A percentile compares a stretch with the other conserved stretches of the same genome.
Conservation (phyloP, 2,113 vertebrate species). For the Hiodon alosoides region DNA sequence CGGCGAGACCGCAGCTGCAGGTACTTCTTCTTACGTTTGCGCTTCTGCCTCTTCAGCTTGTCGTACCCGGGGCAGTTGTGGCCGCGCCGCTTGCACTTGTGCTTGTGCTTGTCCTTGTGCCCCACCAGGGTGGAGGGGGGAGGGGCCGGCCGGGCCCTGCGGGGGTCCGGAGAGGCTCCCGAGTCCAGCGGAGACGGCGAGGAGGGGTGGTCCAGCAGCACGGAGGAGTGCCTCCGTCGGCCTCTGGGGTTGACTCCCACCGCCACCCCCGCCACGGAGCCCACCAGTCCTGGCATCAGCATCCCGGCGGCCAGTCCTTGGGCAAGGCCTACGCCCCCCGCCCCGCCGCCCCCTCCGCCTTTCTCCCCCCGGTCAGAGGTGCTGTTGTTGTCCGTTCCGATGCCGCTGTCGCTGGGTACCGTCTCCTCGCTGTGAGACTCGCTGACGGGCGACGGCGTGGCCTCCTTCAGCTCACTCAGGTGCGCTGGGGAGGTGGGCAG, state of each 20-base stretch:
- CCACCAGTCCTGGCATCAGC: conserved; percentile 74
- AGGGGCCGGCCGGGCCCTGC: conserved; percentile 58
- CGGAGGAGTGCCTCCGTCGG: conserved; percentile 73
- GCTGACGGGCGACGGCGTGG: conserved; percentile 92
- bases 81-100: conserved; percentile 89
- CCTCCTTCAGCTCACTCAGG: conserved; percentile 90
- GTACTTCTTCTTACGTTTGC: conserved; percentile 98
- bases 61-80: conserved; percentile 90
- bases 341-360: conserved; percentile 52
- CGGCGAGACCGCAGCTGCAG: conserved; percentile 76
- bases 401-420: conserved; percentile 92
- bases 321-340: conserved; percentile 46
- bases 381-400: conserved; percentile 97
- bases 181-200: conserved; percentile 62
- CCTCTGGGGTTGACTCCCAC: conserved; percentile 56
- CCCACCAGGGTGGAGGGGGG: conserved; percentile 54
- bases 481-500: conserved; percentile 75
- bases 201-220: conserved; percentile 78
- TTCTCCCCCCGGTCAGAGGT: conserved; percentile 95
- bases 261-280: conserved; percentile 61
- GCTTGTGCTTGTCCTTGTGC: conserved; percentile 95
- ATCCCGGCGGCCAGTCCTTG: conserved; percentile 47
- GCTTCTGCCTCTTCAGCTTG: conserved; percentile 91
- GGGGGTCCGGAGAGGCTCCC: conserved; percentile 68
- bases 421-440: conserved; percentile 99